Percentiles rank a stretch among this genome's conserved stretches.
These are phyloP conservation scores for Cololabis saira DNA, from an alignment of 2,113 vertebrate genomes.

Conservation along the genomic window DNA sequence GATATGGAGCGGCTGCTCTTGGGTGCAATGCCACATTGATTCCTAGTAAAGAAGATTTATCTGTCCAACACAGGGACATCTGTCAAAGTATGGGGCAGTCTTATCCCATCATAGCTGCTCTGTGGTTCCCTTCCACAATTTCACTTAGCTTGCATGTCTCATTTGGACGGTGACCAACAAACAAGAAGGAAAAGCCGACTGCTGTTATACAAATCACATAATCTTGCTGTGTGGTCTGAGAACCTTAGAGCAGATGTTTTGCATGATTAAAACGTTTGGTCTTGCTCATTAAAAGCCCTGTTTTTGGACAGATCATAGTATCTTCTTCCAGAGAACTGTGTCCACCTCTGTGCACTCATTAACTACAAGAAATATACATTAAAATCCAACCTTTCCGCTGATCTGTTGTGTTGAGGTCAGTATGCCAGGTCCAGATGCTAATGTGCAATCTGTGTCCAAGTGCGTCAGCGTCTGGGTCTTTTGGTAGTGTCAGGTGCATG, in stretches of 20 bases:
- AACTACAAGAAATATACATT: constrained; percentile 14
- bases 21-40: constrained; percentile 69
- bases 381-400: constrained; percentile 6
- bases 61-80: constrained; percentile 63
- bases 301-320: constrained; percentile 53
- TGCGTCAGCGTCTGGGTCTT: no score
- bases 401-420: background rate
- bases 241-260: constrained; percentile 65
- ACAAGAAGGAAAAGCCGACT: constrained; percentile 12
- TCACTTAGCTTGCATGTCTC: constrained; percentile 42
- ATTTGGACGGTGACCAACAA: constrained; percentile 55
- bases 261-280: constrained; percentile 65
- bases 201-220: constrained; percentile 49
- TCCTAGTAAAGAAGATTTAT: constrained; percentile 77
- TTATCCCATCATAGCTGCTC: constrained; percentile 33
- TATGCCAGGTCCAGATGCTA: no score
- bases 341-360: constrained; percentile 35
- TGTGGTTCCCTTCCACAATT: constrained; percentile 36
- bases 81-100: constrained; percentile 65
- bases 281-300: constrained; percentile 54
- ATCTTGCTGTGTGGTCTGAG: constrained; percentile 49
- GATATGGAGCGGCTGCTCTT: constrained; percentile 63
- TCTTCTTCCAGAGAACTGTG: constrained; percentile 43
- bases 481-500: no score
- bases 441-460: no score